These are phyloP conservation scores for Iguana delicatissima DNA, from an alignment of 2,797 vertebrate species.

Conservation along the genomic window DNA sequence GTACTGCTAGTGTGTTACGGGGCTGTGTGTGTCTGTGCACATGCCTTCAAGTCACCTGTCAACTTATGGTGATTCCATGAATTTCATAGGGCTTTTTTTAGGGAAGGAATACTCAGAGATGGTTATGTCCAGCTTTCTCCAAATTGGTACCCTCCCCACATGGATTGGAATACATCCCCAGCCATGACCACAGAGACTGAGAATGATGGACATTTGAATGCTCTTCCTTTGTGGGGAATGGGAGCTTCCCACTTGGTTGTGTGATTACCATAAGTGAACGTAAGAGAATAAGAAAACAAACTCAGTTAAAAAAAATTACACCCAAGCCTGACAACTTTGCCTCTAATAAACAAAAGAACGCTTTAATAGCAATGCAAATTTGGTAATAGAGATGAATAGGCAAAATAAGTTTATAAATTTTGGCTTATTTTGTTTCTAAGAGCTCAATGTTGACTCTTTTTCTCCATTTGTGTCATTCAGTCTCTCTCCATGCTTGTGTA, in stretches of 20 bases:
- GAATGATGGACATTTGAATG: no score
- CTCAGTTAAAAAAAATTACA: no score
- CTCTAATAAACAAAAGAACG: constrained; percentile 5
- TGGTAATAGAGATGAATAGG: background rate
- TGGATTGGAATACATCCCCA: background rate
- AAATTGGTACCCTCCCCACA: background rate
- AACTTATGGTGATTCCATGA: no score
- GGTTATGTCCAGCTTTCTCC: background rate
- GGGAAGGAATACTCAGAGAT: no score
- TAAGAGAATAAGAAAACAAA: background rate
- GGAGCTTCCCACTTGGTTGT: background rate
- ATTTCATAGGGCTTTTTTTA: no score
- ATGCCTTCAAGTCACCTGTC: no score
- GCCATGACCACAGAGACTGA: no score
- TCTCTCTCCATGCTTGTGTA: no score
- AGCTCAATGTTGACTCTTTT: background rate
- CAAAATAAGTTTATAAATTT: background rate
- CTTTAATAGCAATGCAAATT: background rate
- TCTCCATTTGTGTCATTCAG: background rate
- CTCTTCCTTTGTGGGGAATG: background rate
- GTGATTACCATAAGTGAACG: background rate
- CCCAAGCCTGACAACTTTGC: background rate
- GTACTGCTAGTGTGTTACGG: no score
- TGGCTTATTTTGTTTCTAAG: background rate
- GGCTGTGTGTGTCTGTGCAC: no score